These are phyloP conservation scores for Trichonephila inaurata DNA, from an alignment of 1,140 invertebrate genomes.

Conservation along the genomic window DNA sequence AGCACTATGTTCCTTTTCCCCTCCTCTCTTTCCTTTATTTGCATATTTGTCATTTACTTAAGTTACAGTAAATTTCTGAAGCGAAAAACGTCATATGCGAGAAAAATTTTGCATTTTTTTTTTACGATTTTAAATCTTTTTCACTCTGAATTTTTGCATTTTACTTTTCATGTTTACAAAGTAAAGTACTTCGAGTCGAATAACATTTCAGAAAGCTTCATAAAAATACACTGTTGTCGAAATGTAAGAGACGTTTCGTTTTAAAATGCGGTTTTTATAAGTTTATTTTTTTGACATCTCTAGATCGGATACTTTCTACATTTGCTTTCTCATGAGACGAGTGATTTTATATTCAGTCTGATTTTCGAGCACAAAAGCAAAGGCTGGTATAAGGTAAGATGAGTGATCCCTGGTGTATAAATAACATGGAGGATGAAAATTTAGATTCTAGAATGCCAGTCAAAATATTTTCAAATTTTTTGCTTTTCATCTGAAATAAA, in stretches of 20 bases:
- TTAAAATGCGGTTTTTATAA: background rate
- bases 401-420: background rate
- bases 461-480: background rate
- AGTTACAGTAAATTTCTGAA: too few species aligned
- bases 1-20: too few species aligned
- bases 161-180: background rate
- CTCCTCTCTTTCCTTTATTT: too few species aligned
- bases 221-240: background rate
- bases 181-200: background rate
- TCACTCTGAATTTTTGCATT: too few species aligned
- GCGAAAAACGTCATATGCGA: too few species aligned
- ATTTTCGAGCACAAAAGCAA: background rate
- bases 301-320: background rate
- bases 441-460: too few species aligned
- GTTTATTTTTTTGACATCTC: background rate
- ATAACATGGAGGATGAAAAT: background rate
- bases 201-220: background rate
- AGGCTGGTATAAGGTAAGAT: too few species aligned
- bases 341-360: background rate
- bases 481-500: too few species aligned
- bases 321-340: background rate
- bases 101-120: too few species aligned
- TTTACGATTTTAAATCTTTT: too few species aligned
- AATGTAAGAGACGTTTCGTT: background rate
- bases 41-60: too few species aligned